Percentiles rank a stretch among this genome's conserved stretches.
phyloP scores from a whole-genome alignment of 2,797 vertebrate genomes.

The Erpetoichthys calabaricus region DNA sequence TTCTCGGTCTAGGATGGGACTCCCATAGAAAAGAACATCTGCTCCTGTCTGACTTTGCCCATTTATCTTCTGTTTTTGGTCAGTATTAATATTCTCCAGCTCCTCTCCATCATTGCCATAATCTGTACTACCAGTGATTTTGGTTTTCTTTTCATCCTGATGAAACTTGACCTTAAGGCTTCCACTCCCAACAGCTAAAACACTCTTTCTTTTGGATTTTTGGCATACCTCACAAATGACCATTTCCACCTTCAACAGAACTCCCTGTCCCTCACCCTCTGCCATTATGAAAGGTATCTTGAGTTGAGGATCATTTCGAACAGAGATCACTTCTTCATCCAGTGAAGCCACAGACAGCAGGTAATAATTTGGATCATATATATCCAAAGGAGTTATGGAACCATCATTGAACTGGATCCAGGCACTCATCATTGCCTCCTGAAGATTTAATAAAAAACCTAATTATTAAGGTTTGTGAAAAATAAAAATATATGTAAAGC shows the following conservation, averaged over 20 bases:
- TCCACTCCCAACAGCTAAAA: slow-evolving; percentile 64
- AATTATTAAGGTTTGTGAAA: not conserved
- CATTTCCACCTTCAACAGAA: slow-evolving; percentile 69
- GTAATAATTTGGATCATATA: slow-evolving; percentile 70
- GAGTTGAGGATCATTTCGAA: slow-evolving; percentile 50
- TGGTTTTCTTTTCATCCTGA: slow-evolving; percentile 3
- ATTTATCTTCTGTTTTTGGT: slow-evolving; percentile 33
- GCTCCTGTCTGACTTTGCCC: slow-evolving; percentile 13
- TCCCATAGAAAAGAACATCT: slow-evolving; percentile 22
- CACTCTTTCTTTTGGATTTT: slow-evolving; percentile 78
- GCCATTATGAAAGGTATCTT: slow-evolving; percentile 55
- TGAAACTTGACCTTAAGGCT: slow-evolving; percentile 69
- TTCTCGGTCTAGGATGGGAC: slow-evolving; percentile 46
- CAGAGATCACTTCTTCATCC: slow-evolving; percentile 69
- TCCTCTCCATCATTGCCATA: slow-evolving; percentile 35
- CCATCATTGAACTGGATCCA: slow-evolving; percentile 91
- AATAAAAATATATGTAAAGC: slow-evolving; percentile 1
- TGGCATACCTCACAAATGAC: slow-evolving; percentile 75
- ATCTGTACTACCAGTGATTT: slow-evolving; percentile 33
- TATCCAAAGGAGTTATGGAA: slow-evolving; percentile 71
- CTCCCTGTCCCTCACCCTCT: slow-evolving; percentile 66
- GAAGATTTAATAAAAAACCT: not conserved
- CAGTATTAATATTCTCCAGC: slow-evolving; percentile 12
- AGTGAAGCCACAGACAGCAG: slow-evolving; percentile 61
- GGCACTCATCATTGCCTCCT: slow-evolving; percentile 79